Base-by-base conservation (phyloP, 2,797 vertebrate species). In the Brotogeris chrysoptera region DNA sequence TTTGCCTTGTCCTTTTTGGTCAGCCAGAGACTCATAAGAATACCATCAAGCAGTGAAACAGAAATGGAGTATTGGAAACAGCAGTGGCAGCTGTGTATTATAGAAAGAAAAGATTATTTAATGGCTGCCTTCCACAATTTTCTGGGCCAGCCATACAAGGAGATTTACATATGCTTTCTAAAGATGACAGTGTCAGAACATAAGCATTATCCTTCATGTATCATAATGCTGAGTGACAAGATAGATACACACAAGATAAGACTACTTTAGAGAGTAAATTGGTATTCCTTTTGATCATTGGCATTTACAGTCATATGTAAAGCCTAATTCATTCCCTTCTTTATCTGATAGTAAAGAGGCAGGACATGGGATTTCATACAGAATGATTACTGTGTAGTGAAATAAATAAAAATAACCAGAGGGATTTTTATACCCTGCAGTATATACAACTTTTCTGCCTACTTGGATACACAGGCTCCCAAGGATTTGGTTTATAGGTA, bases 221-320 rank as follows among this genome's bases (percentile, higher is more conserved):
- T 21, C 55, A 30, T 88, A 94, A 94, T 88, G 63, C 68, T 91
- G 87, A 86, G 76, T 94, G 95, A 94, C 90, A 95, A 93, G 80
- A 86, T 61, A 87, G 83, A 88, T 64, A 87, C 6, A 57, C 43
- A 69, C 50, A 32, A 43, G 80, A 70, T 83, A 87, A 83, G 47
- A 36, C 32, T 68, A 43, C 72, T 85, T 93, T 41, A 77, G 91
- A 85, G 64, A 80, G 25, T 69, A 50, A 93, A 90, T 57, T 80
- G 60, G 27, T 50, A 59, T 92, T 90, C 32, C 61, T 94, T 94
- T 90, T 91, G 81, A 88, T 96, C 91, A 88, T 28, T 87, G 71
- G 71, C 94, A 81, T 96, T 95, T 92, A 68, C 36, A 92, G 34
- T 50, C 52, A 46, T 43, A 53, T 63, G 55, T 71, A 91, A 92